Evolutionary conservation across 2,888 invertebrate species (phyloP).

Genomic region (Pinctada fucata): DNA sequence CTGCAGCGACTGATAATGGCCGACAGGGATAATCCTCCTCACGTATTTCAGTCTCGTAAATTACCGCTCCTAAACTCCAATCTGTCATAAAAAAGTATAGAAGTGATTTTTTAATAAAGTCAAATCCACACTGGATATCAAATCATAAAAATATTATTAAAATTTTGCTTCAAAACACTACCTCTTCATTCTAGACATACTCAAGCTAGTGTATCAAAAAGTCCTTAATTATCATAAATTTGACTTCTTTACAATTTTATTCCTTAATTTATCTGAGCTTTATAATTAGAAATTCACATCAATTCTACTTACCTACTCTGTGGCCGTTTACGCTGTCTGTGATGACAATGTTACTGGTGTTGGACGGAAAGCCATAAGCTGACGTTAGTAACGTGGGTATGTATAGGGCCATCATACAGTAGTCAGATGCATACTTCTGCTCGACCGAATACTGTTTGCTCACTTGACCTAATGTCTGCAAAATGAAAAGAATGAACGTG

Average conservation of each 20-base stretch:
- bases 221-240: no score
- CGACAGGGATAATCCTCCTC: conserved; percentile 25
- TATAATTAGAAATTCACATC: no score
- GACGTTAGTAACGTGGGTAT: conserved; percentile 60
- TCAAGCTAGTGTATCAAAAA: no score
- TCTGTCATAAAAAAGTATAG: conserved; percentile 50
- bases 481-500: conserved; percentile 12
- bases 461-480: conserved; percentile 51
- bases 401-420: conserved; percentile 68
- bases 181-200: no score
- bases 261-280: no score
- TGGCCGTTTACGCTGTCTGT: conserved; percentile 48
- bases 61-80: conserved; percentile 64
- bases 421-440: conserved; percentile 54
- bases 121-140: no score
- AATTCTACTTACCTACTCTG: conserved; percentile 53
- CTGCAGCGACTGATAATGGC: background rate
- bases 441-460: conserved; percentile 40
- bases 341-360: conserved; percentile 52
- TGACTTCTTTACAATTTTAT: no score
- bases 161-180: no score
- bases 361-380: conserved; percentile 57
- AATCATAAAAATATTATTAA: no score
- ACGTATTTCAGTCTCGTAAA: conserved; percentile 50
- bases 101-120: background rate